These are phyloP conservation scores for Clarias magur DNA, from an alignment of 2,113 vertebrate species.

Conservation along the genomic window DNA sequence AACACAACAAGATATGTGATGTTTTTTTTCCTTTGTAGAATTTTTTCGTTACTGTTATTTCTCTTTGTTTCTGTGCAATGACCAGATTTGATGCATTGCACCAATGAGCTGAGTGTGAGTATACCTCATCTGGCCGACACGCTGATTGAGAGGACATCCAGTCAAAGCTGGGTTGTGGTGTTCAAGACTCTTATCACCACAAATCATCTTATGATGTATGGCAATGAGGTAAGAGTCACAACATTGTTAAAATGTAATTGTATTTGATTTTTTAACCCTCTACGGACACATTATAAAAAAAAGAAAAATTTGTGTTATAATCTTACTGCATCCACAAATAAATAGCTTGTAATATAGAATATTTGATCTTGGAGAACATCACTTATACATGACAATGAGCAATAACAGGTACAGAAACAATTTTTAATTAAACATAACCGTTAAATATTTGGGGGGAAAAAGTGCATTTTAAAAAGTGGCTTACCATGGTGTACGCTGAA, in stretches of 20 bases:
- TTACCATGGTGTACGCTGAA: not conserved
- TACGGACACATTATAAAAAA: not conserved
- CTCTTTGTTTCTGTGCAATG: conserved; percentile 27
- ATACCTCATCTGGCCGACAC: conserved; percentile 88
- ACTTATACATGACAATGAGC: not conserved
- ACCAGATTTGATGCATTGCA: conserved; percentile 91
- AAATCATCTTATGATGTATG: conserved; percentile 97
- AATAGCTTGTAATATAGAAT: not conserved
- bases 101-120: conserved; percentile 93
- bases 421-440: not conserved
- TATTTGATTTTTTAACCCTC: conserved; percentile 6
- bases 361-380: not conserved
- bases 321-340: not conserved
- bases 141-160: conserved; percentile 86
- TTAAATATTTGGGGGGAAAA: not conserved
- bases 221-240: conserved; percentile 86
- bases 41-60: not conserved
- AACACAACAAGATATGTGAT: not conserved
- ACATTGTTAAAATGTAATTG: not conserved
- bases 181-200: conserved; percentile 96
- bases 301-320: not conserved
- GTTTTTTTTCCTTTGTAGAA: not conserved
- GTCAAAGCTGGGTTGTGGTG: conserved; percentile 94
- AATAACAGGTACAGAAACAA: not conserved
- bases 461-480: not conserved